Percentiles rank a stretch among this genome's conserved stretches.
These are phyloP conservation scores for Mohoua ochrocephala DNA, from an alignment of 2,113 vertebrate genomes.

Conservation along the genomic window DNA sequence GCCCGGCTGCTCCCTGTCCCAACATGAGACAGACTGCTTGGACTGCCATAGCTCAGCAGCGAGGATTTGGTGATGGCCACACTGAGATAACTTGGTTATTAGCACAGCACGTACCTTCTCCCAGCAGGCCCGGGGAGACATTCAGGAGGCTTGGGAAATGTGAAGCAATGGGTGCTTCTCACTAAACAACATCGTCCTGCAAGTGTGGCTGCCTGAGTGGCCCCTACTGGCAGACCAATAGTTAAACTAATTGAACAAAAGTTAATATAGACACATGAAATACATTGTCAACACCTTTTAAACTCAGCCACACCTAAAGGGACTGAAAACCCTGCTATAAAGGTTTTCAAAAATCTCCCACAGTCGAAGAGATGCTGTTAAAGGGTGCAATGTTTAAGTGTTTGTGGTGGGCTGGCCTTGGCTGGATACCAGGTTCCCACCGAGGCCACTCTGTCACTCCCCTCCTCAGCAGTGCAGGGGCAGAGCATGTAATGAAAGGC, in stretches of 20 bases:
- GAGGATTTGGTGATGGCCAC: neutral
- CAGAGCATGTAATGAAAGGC: neutral
- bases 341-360: neutral
- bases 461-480: neutral
- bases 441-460: neutral
- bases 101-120: rapidly evolving
- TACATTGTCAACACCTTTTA: neutral
- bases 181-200: neutral
- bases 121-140: neutral
- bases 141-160: neutral
- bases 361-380: neutral
- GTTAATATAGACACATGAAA: neutral
- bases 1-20: neutral
- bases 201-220: neutral
- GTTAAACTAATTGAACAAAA: neutral
- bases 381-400: neutral
- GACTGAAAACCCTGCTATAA: neutral
- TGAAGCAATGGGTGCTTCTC: neutral
- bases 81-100: rapidly evolving
- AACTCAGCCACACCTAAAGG: neutral
- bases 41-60: neutral
- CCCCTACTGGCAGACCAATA: neutral
- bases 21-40: rapidly evolving
- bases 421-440: neutral
- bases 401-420: neutral